These are phyloP conservation scores for Ambastaia sidthimunki DNA, from an alignment of 2,797 vertebrate genomes.

Conservation along the genomic window DNA sequence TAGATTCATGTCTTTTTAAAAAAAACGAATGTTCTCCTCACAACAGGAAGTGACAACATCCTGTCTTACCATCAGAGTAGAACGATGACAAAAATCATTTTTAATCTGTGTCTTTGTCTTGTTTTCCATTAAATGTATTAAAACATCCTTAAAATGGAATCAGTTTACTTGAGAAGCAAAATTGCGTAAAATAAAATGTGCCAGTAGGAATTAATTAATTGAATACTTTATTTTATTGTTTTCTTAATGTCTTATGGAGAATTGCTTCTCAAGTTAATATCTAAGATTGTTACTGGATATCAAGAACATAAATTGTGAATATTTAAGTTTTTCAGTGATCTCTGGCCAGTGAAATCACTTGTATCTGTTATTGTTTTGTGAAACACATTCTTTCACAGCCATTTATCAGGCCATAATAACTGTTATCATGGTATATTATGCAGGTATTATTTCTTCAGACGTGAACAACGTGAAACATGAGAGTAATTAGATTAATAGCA, in stretches of 20 bases:
- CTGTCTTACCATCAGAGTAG: background rate
- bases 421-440: constrained; percentile 30
- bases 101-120: background rate
- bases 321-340: background rate
- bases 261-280: background rate
- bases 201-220: background rate
- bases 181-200: no score
- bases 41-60: background rate
- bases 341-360: constrained; percentile 9
- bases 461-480: constrained; percentile 23
- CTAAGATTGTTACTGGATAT: background rate
- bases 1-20: background rate
- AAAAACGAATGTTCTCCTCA: background rate
- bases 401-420: constrained; percentile 27
- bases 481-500: constrained; percentile 29
- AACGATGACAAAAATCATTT: background rate
- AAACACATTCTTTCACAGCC: constrained; percentile 21
- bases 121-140: background rate
- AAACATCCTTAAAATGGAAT: background rate
- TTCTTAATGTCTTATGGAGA: background rate
- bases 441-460: constrained; percentile 27
- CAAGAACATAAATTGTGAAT: background rate
- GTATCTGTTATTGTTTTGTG: constrained; percentile 19
- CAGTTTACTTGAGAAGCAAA: background rate
- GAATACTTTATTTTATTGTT: background rate